Evolutionary conservation across 2,888 invertebrate genomes (phyloP).

Genomic region (Ormyrus rosae): DNA sequence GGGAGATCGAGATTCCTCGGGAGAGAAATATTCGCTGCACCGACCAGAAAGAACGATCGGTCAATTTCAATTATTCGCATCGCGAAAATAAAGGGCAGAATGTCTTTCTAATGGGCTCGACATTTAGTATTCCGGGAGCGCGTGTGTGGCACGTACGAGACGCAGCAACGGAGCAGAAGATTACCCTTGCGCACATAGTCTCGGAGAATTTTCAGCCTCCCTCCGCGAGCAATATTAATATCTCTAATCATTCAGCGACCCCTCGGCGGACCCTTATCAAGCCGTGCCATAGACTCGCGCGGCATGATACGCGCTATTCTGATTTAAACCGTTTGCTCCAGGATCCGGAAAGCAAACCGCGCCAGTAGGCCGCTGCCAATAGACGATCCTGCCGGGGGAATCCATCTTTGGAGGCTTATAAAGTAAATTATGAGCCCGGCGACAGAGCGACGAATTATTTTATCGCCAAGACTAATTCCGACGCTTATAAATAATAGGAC

Average conservation of each 20-base stretch:
- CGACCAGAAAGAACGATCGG: constrained; percentile 41
- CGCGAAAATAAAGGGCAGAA: not conserved
- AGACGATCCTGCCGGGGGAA: not conserved
- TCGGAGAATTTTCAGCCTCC: constrained; percentile 68
- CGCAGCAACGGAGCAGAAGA: constrained; percentile 27
- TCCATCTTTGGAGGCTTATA: not conserved
- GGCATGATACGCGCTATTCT: constrained; percentile 73
- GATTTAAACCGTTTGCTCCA: constrained; percentile 71
- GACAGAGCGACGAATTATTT: constrained; percentile 35
- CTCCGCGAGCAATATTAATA: constrained; percentile 71
- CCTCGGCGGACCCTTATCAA: constrained; percentile 73
- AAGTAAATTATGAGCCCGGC: constrained; percentile 29
- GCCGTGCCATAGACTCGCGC: constrained; percentile 66
- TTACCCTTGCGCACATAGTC: constrained; percentile 37
- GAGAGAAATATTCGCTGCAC: constrained; percentile 35
- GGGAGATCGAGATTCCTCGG: constrained; percentile 57
- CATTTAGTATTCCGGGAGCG: constrained; percentile 23
- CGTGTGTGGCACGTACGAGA: constrained; percentile 3
- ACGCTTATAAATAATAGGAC: constrained; percentile 44
- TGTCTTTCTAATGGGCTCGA: not conserved
- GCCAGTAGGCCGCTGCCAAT: not conserved
- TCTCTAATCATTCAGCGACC: constrained; percentile 75
- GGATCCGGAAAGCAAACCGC: constrained; percentile 30
- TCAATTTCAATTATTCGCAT: not conserved
- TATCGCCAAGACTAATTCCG: constrained; percentile 33